Evolutionary conservation across 1,140 invertebrate species (phyloP).

Genomic region (Dufourea novaeangliae): DNA sequence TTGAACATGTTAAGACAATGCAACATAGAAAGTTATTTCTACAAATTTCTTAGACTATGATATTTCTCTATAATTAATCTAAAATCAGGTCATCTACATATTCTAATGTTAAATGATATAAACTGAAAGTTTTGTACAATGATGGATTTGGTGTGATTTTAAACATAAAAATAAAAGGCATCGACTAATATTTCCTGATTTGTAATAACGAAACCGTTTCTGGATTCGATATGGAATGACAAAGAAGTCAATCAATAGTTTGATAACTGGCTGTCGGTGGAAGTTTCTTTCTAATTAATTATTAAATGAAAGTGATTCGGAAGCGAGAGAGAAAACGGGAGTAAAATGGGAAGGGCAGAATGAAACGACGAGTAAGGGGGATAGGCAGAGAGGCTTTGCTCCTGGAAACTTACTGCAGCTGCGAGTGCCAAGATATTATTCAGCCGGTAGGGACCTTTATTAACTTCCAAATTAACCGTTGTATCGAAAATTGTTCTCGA

Average conservation of each 20-base stretch:
- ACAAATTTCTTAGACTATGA: too few species aligned
- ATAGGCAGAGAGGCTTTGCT: constrained; percentile 2
- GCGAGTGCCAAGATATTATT: constrained; percentile 46
- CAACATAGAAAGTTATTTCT: too few species aligned
- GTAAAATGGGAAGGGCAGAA: neutral
- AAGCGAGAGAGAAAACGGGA: neutral
- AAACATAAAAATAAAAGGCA: neutral
- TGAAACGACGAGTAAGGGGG: constrained; percentile 1
- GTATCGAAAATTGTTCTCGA: constrained; percentile 52
- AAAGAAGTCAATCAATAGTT: neutral
- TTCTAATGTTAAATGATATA: too few species aligned
- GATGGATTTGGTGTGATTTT: neutral
- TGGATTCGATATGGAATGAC: neutral
- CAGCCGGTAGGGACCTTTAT: constrained; percentile 27
- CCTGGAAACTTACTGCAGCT: constrained; percentile 41
- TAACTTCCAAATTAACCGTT: constrained; percentile 49
- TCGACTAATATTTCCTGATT: neutral
- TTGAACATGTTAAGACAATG: too few species aligned
- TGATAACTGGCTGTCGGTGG: constrained; percentile 10
- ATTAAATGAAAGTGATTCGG: constrained; percentile 50
- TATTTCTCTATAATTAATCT: neutral
- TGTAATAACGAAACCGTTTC: neutral
- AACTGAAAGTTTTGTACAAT: too few species aligned
- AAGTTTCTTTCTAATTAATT: constrained; percentile 62
- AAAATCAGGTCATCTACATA: too few species aligned